Conservation (phyloP, 2,113 vertebrate genomes). For the Crotalus viridis region DNA sequence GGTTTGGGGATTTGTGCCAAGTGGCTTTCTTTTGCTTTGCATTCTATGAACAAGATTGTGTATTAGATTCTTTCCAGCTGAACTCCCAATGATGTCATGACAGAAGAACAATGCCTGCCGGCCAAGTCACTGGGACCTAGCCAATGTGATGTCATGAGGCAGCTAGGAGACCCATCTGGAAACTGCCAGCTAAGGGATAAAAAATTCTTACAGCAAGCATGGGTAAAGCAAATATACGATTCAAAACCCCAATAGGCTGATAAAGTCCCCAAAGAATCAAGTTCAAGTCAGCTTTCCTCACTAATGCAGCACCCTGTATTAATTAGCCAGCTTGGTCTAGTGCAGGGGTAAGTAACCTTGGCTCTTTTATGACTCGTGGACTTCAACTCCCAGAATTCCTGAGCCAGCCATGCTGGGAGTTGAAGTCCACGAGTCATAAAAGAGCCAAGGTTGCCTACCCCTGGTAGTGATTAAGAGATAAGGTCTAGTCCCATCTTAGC, state of each 20-base stretch:
- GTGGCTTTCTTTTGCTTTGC: background rate
- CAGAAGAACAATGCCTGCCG: background rate
- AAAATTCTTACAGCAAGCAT: background rate
- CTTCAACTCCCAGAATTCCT: too few relatives aligned
- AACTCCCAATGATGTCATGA: conserved; percentile 8
- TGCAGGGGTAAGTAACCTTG: too few relatives aligned
- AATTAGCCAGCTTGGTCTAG: background rate
- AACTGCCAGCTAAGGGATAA: background rate
- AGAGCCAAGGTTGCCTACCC: too few relatives aligned
- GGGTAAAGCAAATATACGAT: background rate
- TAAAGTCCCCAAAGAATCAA: background rate
- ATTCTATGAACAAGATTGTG: background rate
- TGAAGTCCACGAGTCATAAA: too few relatives aligned
- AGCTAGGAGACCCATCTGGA: background rate
- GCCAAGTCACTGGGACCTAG: too few relatives aligned
- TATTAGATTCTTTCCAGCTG: background rate
- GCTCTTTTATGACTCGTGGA: too few relatives aligned
- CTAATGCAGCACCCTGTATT: background rate
- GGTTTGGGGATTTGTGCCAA: background rate
- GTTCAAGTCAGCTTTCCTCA: background rate
- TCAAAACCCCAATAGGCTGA: background rate
- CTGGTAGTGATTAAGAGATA: background rate
- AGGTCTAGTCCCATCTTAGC: background rate
- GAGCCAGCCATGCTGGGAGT: too few relatives aligned
- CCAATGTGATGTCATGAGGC: background rate